These are phyloP conservation scores for Epinephelus coioides DNA, from an alignment of 2,797 vertebrate species.

Conservation along the genomic window DNA sequence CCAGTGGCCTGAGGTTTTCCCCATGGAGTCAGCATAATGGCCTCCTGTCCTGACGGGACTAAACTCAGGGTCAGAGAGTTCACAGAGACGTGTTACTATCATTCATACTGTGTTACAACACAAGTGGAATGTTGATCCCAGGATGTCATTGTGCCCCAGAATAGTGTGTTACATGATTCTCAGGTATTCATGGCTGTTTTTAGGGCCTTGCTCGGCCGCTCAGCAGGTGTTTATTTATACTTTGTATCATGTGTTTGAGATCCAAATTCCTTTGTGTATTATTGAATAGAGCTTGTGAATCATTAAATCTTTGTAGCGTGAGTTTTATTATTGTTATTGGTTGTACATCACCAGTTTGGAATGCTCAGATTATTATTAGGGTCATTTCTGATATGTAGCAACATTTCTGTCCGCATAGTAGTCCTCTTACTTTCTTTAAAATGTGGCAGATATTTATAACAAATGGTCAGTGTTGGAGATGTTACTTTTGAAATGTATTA, in stretches of 20 bases:
- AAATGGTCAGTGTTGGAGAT: no score
- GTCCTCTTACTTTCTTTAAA: no score
- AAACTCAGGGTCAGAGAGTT: slow-evolving; percentile 20
- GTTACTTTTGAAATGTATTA: no score
- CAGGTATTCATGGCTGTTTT: slow-evolving; percentile 52
- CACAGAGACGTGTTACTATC: slow-evolving; percentile 23
- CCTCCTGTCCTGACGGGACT: neutral
- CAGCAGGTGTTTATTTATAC: slow-evolving; percentile 60
- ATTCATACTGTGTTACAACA: slow-evolving; percentile 8
- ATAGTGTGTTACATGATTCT: slow-evolving; percentile 67
- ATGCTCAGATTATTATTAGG: no score
- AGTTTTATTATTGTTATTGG: neutral
- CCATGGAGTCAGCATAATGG: slow-evolving; percentile 70
- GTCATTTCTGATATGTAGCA: no score
- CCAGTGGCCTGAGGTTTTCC: slow-evolving; percentile 90
- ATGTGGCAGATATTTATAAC: no score
- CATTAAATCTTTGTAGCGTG: slow-evolving; percentile 49
- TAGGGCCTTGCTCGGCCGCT: slow-evolving; percentile 31
- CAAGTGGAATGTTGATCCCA: slow-evolving; percentile 47
- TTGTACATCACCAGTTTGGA: neutral
- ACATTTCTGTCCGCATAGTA: no score
- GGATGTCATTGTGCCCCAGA: slow-evolving; percentile 54
- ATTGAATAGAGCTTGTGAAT: slow-evolving; percentile 28
- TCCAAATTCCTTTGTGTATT: slow-evolving; percentile 40
- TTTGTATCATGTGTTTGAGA: slow-evolving; percentile 58